Base-by-base conservation (phyloP, 2,797 vertebrate species). In the Tolypeutes matacus region DNA sequence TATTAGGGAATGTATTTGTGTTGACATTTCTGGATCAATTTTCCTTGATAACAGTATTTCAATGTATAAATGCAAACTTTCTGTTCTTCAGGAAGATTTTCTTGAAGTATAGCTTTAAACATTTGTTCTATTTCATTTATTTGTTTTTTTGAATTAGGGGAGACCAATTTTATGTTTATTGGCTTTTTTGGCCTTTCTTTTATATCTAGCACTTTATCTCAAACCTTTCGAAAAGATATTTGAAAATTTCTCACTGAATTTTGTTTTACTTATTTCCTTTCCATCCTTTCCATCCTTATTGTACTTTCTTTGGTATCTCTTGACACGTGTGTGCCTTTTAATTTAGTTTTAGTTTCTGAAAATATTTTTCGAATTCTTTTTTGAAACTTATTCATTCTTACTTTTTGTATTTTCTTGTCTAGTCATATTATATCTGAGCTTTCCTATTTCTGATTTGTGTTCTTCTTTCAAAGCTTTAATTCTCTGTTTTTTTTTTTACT, bases 81-180 rank as follows among this genome's bases (percentile, higher is more conserved):
- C 31, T 46, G 81, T 90, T 46, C 46, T 46, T 46, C 46, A 46
- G 46, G 46, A 46, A 46, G 9, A 46, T 46, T 46, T 46, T 46
- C n/a, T 85, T 95, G 51, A 77, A 51, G 36, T 81, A 75, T 75
- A 67, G 3, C 72, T 86, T 29, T 75, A 93, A 86, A 67, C 21
- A 70, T 69, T 42, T 56, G 5, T 58, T 85, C 11, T 39, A 7
- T n/a, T 69, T 17, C 17, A 25, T n/a, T 27, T 25, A 10, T n/a
- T 34, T 20, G 1, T 34, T 49, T 51, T 58, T 65, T 58, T 58
- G 3, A 5, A 53, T 53, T 58, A 67, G 25, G 27, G 14, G 27
- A 67, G 12, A 78, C 12, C 34, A 25, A 18, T 42, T 62, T 1
- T 56, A 10, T 56, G 29, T 53, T 53, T 78, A 89, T 25, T 78